phyloP scores from a whole-genome alignment of 2,113 vertebrate species.

The Elephantulus edwardii region DNA sequence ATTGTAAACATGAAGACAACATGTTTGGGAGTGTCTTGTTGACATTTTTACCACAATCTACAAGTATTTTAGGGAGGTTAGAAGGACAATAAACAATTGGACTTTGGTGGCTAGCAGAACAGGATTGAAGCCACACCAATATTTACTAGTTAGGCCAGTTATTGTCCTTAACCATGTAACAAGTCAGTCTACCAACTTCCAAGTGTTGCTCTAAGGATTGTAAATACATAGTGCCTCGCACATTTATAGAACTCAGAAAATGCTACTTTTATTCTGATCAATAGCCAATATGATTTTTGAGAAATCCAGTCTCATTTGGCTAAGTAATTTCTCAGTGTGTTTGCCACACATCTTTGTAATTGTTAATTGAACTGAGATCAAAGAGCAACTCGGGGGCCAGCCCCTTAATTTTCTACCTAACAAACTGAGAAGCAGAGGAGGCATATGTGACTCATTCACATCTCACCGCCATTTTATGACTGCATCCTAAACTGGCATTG shows the following conservation, averaged over 20 bases:
- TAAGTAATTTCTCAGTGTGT: slow-evolving; percentile 36
- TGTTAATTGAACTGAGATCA: slow-evolving; percentile 36
- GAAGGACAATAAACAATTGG: neutral
- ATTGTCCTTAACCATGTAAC: neutral
- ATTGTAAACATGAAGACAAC: slow-evolving; percentile 1
- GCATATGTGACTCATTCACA: neutral
- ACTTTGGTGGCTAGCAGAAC: neutral
- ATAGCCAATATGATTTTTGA: neutral
- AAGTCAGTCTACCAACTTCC: neutral
- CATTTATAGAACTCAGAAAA: neutral
- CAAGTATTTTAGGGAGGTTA: neutral
- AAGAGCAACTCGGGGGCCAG: slow-evolving; percentile 27
- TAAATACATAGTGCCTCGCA: neutral
- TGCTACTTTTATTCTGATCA: neutral
- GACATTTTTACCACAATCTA: neutral
- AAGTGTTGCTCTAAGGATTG: neutral
- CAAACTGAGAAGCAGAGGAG: slow-evolving; percentile 26
- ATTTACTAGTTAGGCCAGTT: neutral
- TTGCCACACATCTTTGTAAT: neutral
- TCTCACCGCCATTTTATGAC: neutral
- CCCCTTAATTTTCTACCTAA: neutral
- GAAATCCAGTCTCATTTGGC: neutral
- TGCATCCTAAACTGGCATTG: neutral
- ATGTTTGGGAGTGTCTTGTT: neutral
- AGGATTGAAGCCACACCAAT: neutral